Evolutionary conservation across 1,140 invertebrate genomes (phyloP), one percentile per base, ranked within the genome.

Genomic region (Tribolium madens): DNA sequence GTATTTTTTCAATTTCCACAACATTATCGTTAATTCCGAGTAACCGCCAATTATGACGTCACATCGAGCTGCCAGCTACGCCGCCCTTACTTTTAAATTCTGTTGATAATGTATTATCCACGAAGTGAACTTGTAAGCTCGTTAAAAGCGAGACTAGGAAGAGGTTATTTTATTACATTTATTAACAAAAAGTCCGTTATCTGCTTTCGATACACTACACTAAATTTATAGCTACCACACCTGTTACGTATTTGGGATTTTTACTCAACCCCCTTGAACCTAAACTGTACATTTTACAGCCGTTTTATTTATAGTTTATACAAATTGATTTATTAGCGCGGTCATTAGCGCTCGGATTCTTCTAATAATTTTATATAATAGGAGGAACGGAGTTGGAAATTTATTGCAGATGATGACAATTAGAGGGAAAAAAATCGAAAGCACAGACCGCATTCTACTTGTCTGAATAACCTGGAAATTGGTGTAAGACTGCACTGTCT

Each of bases 111-210:
- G 26, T 64, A 64, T 33, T 31, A 26, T 64, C 57, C 57, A 64
- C 57, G 57, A 64, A 64, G 57, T 64, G 57, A 64, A 64, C 57
- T 64, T 33, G 57, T 64, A 64, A 64, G 57, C 57, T 64, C 57
- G 57, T 64, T 64, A 64, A 64, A 60, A 60, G n/a, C 53, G 10
- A 60, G 53, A 64, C 57, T 64, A 64, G 57, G 57, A 64, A 64
- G 57, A 64, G 57, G 57, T 64, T 64, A 64, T 64, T 64, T 64
- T 64, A 64, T 64, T 64, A 64, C 57, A 33, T 64, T 64, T 64
- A 64, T 64, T 64, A 64, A 64, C 21, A 26, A 64, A 64, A 64
- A 64, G 57, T 64, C 57, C 57, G 57, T 64, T 64, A 64, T 31
- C 21, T 33, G 21, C 57, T 64, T 64, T 64, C 57, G 57, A 33